phyloP scores from a whole-genome alignment of 2,888 invertebrate species.

The Galerucella nymphaeae region DNA sequence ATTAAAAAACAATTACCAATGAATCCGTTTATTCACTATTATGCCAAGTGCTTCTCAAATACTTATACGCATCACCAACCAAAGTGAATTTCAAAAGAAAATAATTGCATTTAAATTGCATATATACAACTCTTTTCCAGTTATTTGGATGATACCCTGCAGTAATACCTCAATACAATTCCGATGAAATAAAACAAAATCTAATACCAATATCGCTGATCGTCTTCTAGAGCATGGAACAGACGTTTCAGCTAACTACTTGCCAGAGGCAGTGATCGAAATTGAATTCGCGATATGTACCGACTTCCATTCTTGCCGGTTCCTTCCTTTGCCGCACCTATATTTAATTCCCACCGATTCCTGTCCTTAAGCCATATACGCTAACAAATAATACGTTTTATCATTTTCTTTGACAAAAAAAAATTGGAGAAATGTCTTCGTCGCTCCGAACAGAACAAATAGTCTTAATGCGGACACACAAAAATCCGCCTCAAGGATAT shows the following conservation, averaged over 20 bases:
- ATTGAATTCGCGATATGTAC: slow-evolving; percentile 58
- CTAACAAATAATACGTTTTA: slow-evolving; percentile 51
- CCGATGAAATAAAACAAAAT: slow-evolving; percentile 39
- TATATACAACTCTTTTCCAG: slow-evolving; percentile 20
- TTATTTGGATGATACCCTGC: slow-evolving; percentile 29
- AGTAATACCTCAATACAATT: slow-evolving; percentile 28
- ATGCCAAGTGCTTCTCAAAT: too few relatives aligned
- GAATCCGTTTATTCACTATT: too few relatives aligned
- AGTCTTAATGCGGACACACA: slow-evolving; percentile 14
- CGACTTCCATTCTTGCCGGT: slow-evolving; percentile 51
- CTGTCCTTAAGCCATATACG: slow-evolving; percentile 50
- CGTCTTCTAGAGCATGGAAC: slow-evolving; percentile 52
- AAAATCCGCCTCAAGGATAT: slow-evolving; percentile 4
- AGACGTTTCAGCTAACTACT: slow-evolving; percentile 57
- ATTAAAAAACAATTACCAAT: too few relatives aligned
- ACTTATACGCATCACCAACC: neutral
- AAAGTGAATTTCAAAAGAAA: slow-evolving; percentile 22
- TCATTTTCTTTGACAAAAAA: slow-evolving; percentile 39
- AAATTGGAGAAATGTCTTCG: slow-evolving; percentile 31
- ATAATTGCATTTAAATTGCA: slow-evolving; percentile 30
- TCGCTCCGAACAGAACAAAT: slow-evolving; percentile 23
- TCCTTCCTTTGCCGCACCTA: slow-evolving; percentile 53
- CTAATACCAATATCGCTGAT: slow-evolving; percentile 50
- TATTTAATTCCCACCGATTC: slow-evolving; percentile 55
- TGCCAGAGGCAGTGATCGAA: slow-evolving; percentile 56